Conservation (phyloP, 2,888 invertebrate genomes). For the Endomychus coccineus region DNA sequence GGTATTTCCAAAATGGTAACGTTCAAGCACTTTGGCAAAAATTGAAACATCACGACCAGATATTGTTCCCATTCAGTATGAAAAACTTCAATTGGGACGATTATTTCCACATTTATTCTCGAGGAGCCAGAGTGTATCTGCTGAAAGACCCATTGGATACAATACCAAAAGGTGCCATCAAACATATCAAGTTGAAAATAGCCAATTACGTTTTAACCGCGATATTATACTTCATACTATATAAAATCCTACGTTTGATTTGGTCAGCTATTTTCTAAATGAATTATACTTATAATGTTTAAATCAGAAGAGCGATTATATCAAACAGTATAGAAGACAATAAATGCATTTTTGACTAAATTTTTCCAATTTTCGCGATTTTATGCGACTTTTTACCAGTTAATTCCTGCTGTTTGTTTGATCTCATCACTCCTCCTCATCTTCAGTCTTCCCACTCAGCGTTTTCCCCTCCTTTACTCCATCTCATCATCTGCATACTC, state of each 20-base stretch:
- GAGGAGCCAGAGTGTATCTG: slow-evolving; percentile 48
- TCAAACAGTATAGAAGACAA: too few species aligned
- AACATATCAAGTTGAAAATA: slow-evolving; percentile 30
- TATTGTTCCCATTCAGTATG: slow-evolving; percentile 58
- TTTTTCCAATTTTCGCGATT: too few species aligned
- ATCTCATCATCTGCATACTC: too few species aligned
- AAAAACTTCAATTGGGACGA: slow-evolving; percentile 26
- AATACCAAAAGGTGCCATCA: slow-evolving; percentile 60
- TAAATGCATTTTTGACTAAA: too few species aligned
- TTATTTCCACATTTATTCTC: slow-evolving; percentile 22
- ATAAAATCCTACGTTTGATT: not conserved
- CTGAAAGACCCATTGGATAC: slow-evolving; percentile 74
- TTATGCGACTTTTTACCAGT: too few species aligned
- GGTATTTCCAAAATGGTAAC: slow-evolving; percentile 60
- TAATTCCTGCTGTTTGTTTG: too few species aligned
- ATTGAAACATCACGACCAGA: slow-evolving; percentile 50
- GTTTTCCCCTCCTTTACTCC: too few species aligned
- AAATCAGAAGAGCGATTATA: too few species aligned
- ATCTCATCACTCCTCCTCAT: too few species aligned
- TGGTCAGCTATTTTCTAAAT: not conserved
- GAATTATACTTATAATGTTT: too few species aligned
- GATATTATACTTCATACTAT: slow-evolving; percentile 1
- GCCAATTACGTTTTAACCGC: slow-evolving; percentile 22
- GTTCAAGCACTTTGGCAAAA: slow-evolving; percentile 51
- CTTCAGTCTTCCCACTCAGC: too few species aligned